Percentiles rank a stretch among this genome's conserved stretches.
Evolutionary conservation across 64 coral and sea anemone genomes (phyloP).

Genomic region (Acropora tenuis): DNA sequence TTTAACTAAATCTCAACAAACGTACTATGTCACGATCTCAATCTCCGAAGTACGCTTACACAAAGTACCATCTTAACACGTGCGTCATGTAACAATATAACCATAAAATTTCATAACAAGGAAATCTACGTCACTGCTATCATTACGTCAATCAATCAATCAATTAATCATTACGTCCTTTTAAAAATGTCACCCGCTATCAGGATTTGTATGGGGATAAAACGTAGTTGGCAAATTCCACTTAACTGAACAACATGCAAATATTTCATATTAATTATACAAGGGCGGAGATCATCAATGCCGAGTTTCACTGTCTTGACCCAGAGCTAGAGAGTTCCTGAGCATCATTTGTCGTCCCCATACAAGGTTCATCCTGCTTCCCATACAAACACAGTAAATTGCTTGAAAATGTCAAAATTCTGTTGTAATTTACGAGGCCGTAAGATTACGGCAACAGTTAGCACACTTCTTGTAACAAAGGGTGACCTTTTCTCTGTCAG

Average conservation of each 20-base stretch:
- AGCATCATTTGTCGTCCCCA: not conserved
- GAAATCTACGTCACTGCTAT: too few relatives aligned
- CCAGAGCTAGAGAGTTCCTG: not conserved
- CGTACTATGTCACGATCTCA: too few relatives aligned
- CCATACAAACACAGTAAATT: not conserved
- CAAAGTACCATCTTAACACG: too few relatives aligned
- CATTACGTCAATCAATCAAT: too few relatives aligned
- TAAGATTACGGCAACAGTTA: too few relatives aligned
- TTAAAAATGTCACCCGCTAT: not conserved
- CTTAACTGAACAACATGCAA: not conserved
- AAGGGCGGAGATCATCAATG: not conserved
- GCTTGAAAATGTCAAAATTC: not conserved
- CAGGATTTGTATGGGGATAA: not conserved
- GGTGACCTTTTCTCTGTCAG: too few relatives aligned
- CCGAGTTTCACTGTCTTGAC: not conserved
- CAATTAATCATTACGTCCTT: not conserved
- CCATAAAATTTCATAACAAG: too few relatives aligned
- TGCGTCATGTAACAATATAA: too few relatives aligned
- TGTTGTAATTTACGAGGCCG: not conserved
- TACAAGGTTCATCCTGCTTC: not conserved
- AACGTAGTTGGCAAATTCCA: not conserved
- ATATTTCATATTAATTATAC: not conserved
- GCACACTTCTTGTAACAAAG: too few relatives aligned
- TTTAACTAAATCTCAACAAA: too few relatives aligned
- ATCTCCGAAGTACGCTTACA: too few relatives aligned